These are phyloP conservation scores for Mesorhabditis sp. DNA, from an alignment of 2,888 invertebrate species.

Conservation along the genomic window DNA sequence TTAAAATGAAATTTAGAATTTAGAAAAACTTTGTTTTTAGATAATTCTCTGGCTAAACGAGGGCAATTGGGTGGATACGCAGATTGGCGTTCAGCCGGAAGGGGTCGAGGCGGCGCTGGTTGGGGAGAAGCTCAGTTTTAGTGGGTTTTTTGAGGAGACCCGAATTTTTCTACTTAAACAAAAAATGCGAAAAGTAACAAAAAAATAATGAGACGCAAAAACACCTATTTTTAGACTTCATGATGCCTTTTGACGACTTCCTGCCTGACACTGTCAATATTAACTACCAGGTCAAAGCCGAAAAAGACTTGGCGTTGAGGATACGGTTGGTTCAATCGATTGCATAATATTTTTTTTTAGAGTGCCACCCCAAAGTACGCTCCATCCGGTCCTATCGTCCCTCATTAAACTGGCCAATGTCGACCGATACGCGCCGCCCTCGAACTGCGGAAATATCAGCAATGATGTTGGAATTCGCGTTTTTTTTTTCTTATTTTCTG, in stretches of 20 bases:
- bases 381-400: background rate
- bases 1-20: too few relatives aligned
- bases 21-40: slow-evolving; percentile 72
- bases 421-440: background rate
- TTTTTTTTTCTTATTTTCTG: slow-evolving; percentile 7
- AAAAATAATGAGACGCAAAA: too few relatives aligned
- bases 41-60: slow-evolving; percentile 87
- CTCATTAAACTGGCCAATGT: background rate
- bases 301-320: slow-evolving; percentile 26
- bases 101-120: slow-evolving; percentile 49
- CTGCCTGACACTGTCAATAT: slow-evolving; percentile 82
- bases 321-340: slow-evolving; percentile 10
- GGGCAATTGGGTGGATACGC: slow-evolving; percentile 97
- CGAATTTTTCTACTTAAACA: background rate
- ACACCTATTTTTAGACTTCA: slow-evolving; percentile 71
- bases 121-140: slow-evolving; percentile 22
- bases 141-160: slow-evolving; percentile 11
- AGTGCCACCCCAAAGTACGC: background rate
- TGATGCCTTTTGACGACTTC: slow-evolving; percentile 88
- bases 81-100: slow-evolving; percentile 59
- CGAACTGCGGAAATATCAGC: background rate
- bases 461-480: background rate
- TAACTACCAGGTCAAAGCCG: slow-evolving; percentile 22
- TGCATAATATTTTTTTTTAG: background rate
- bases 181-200: too few relatives aligned